A percentile compares a stretch with the other conserved stretches of the same genome.
Evolutionary conservation across 2,888 invertebrate genomes (phyloP).

Genomic region (Ptychoptera contaminata): DNA sequence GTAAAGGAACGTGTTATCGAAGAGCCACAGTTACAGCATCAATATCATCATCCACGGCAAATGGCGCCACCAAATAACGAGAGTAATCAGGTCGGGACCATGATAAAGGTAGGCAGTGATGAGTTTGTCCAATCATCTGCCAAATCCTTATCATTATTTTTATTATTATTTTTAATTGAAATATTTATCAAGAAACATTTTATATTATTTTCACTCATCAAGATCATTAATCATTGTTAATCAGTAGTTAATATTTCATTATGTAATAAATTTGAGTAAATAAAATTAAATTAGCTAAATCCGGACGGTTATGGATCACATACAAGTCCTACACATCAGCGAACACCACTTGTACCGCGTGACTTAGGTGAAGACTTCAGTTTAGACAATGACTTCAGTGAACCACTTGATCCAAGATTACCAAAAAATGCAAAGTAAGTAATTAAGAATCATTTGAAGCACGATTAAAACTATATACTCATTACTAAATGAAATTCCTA

Average conservation of each 20-base stretch:
- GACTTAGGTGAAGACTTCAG: conserved; percentile 53
- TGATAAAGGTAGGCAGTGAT: conserved; percentile 59
- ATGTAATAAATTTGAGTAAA: neutral
- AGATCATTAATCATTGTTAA: neutral
- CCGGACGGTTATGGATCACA: conserved; percentile 76
- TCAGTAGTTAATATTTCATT: neutral
- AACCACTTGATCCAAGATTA: conserved; percentile 27
- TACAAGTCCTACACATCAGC: conserved; percentile 61
- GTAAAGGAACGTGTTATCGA: conserved; percentile 35
- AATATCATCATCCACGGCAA: conserved; percentile 22
- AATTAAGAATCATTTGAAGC: conserved; percentile 6
- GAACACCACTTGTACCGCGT: conserved; percentile 61
- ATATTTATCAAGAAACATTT: neutral
- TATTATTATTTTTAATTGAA: neutral
- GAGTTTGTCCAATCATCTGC: conserved; percentile 19
- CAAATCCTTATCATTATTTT: neutral
- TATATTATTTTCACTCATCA: neutral
- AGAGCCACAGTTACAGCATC: too few species aligned
- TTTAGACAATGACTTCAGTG: conserved; percentile 34
- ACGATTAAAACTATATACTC: too few species aligned
- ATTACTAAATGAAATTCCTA: neutral
- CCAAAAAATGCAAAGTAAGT: conserved; percentile 90
- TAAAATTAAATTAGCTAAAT: conserved; percentile 45
- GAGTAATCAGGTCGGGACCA: conserved; percentile 67
- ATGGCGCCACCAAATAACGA: conserved; percentile 29